A percentile compares a stretch with the other conserved stretches of the same genome.
Evolutionary conservation across 1,140 invertebrate species (phyloP).

Genomic region (Drosophila kurseongensis): DNA sequence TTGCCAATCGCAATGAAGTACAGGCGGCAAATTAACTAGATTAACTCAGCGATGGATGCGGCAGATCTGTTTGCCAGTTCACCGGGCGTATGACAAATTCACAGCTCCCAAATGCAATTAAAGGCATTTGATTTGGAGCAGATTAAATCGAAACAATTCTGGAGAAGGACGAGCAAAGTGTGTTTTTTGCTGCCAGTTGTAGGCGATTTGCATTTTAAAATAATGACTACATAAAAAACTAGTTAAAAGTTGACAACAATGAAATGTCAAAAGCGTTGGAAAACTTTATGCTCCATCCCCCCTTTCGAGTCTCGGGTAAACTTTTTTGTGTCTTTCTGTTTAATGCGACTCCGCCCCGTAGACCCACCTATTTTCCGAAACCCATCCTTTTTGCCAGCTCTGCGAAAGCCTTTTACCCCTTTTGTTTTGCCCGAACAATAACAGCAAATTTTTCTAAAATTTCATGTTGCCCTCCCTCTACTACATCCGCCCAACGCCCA

Average conservation of each 20-base stretch:
- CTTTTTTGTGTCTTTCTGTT: constrained; percentile 59
- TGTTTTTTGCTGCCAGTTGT: constrained; percentile 19
- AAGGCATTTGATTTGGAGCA: constrained; percentile 35
- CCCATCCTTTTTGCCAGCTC: constrained; percentile 24
- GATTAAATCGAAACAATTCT: constrained; percentile 53
- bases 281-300: constrained; percentile 55
- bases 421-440: constrained; percentile 76
- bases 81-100: constrained; percentile 19
- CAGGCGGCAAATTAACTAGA: constrained; percentile 57
- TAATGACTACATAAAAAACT: constrained; percentile 77
- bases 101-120: constrained; percentile 52
- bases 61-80: constrained; percentile 31
- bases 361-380: constrained; percentile 24
- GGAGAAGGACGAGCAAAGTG: constrained; percentile 1
- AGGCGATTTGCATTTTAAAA: constrained; percentile 74
- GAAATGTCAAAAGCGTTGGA: constrained; percentile 71
- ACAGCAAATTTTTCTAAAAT: constrained; percentile 81
- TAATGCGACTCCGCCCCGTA: constrained; percentile 57
- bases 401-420: constrained; percentile 41
- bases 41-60: constrained; percentile 30
- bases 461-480: constrained; percentile 56
- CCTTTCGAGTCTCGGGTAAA: constrained; percentile 30
- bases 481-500: constrained; percentile 1
- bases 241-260: constrained; percentile 83
- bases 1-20: constrained; percentile 48